Base-by-base conservation (phyloP, 2,113 vertebrate genomes). In the Phalacrocorax carbo region DNA sequence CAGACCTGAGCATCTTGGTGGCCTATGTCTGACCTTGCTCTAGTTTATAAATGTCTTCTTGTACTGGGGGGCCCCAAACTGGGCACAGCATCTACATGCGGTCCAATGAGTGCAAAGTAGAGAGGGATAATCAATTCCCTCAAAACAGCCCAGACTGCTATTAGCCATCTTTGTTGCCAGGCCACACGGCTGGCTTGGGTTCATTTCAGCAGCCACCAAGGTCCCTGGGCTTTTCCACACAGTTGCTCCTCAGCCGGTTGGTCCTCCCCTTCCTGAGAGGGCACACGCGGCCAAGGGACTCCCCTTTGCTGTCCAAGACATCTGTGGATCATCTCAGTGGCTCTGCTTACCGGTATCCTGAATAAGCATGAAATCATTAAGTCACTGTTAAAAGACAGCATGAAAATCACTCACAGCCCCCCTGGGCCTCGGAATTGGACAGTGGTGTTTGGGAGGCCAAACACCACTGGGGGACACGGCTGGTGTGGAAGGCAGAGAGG, bases 141-240 rank as follows among this genome's bases (percentile, higher is more conserved):
- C 11, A 49, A n/a, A 62, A 72, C 29, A 62, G 4, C 9, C 25
- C 78, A 71, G 83, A 3, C 36, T 58, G 36, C 32, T 64, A 49
- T 40, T 20, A 52, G 55, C 20, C 13, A 27, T 16, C 34, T 78
- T 23, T 52, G 25, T 76, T 82, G 54, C 22, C 40, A 71, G n/a
- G 32, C 10, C 57, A 36, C 16, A 19, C 0, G 0, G 20, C 19
- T 84, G 57, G 4, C 17, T 38, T 69, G 60, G 38, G 11, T 49
- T 65, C 58, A 27, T 30, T 44, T 54, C 70, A 29, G 20, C 44
- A 44, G 13, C 49, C 38, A 44, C 25, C 1, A 34, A 82, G 46
- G 3, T 48, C 34, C 19, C 34, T 58, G 26, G 30, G 30, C 17
- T 88, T 82, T 64, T 64, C 60, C 22, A 82, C 29, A 23, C 2